phyloP scores from a whole-genome alignment of 2,113 vertebrate species.

The Felis catus region DNA sequence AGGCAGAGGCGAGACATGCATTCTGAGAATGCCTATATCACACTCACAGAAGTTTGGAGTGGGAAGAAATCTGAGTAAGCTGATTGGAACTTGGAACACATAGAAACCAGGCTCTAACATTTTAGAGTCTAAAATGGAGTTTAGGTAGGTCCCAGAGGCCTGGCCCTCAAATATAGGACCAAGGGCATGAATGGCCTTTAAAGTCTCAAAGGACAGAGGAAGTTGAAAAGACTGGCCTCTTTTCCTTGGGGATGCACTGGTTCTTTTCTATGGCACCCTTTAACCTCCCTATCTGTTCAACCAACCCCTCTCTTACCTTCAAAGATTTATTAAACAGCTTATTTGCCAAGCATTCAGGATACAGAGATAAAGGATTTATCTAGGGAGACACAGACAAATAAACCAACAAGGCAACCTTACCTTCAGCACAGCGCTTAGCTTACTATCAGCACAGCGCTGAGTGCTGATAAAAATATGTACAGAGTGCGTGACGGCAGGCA shows the following conservation, averaged over 20 bases:
- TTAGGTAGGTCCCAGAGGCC: neutral
- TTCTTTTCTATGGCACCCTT: neutral
- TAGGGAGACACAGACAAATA: neutral
- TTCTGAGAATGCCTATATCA: constrained; percentile 56
- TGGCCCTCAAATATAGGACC: neutral
- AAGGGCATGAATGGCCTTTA: neutral
- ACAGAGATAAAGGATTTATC: neutral
- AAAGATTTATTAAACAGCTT: neutral
- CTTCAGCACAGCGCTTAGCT: no score
- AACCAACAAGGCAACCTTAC: neutral
- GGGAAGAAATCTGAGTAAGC: constrained; percentile 1
- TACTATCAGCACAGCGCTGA: neutral
- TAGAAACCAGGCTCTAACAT: constrained; percentile 24
- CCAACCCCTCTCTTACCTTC: neutral
- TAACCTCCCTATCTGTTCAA: neutral
- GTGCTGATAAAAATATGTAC: neutral
- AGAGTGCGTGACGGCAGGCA: neutral
- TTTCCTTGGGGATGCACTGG: neutral
- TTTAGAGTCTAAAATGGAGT: neutral
- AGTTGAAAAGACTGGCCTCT: neutral
- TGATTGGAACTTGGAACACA: constrained; percentile 40
- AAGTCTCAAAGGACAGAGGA: neutral
- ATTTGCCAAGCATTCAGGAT: neutral
- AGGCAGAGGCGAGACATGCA: neutral
- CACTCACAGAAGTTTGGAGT: constrained; percentile 37